Base-by-base conservation (phyloP, 2,888 invertebrate species). In the Entomobrya multifasciata region DNA sequence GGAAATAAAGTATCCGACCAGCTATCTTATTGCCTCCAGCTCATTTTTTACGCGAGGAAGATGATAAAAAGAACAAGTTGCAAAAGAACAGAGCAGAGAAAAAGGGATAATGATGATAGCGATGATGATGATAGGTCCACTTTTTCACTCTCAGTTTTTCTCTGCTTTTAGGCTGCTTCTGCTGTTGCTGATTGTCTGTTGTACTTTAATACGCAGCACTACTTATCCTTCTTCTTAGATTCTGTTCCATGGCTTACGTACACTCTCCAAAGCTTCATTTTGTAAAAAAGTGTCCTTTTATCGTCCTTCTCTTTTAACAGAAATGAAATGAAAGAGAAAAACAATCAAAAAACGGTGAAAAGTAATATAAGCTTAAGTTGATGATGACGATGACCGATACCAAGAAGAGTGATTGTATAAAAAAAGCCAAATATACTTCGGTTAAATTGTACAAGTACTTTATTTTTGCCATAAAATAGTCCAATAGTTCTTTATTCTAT, bases 261-360 rank as follows among this genome's bases (percentile, higher is more conserved):
- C 15, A 36, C 22, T 41, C n/a, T 70, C 22, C 6, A 70, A 70
- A 70, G 70, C 70, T 70, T 44, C 65, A 36, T 67, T 13, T 30
- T n/a, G 1, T 57, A 17, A 47, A 22, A 22, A 15, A n/a, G 15
- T 70, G 70, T 70, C 47, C 27, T 47, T 70, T 25, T 25, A 70
- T 47, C 47, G 47, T 47, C 70, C 47, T 49, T 25, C n/a, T 41
- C 36, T 36, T 4, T 44, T 70, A 44, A n/a, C 47, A 22, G 22
- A n/a, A 22, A 47, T 47, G 47, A 13, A 25, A 47, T 70, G 70
- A 47, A 70, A 13, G 15, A 15, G 70, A 25, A 70, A 62, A 70
- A 67, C 67, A 67, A 67, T 67, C 44, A 22, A 44, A 44, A 62
- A 67, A 6, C 10, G 25, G 57, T 5, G 25, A 13, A 25, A n/a